phyloP scores from a whole-genome alignment of 2,113 vertebrate species.

The Anser cygnoides region DNA sequence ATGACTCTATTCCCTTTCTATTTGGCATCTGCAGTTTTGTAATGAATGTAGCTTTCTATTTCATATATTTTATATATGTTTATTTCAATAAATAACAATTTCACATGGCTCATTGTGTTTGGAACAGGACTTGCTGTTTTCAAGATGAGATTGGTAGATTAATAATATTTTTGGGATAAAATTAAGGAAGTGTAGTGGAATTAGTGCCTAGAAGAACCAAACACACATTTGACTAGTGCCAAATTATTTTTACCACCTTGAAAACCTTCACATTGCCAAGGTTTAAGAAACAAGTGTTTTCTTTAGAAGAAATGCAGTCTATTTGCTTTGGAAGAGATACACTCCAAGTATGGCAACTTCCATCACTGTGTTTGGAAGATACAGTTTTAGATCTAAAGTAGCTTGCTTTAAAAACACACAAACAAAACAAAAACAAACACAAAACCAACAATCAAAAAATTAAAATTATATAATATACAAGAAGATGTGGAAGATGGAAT shows the following conservation, averaged over 20 bases:
- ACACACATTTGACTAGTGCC: neutral
- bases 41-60: neutral
- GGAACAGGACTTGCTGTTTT: neutral
- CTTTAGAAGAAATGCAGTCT: neutral
- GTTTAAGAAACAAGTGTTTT: too few species aligned
- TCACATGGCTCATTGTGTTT: neutral
- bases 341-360: neutral
- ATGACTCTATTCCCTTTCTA: neutral
- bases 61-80: neutral
- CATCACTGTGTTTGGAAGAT: neutral
- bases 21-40: neutral
- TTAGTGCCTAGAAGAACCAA: neutral
- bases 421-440: neutral
- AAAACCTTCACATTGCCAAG: too few species aligned
- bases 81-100: neutral
- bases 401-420: neutral
- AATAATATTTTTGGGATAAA: neutral
- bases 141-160: neutral
- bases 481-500: neutral
- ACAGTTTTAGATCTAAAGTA: neutral
- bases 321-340: neutral
- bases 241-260: neutral
- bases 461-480: neutral
- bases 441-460: fast-evolving
- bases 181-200: neutral